Base-by-base conservation (phyloP, 2,797 vertebrate species). In the Gobio occitaniae region DNA sequence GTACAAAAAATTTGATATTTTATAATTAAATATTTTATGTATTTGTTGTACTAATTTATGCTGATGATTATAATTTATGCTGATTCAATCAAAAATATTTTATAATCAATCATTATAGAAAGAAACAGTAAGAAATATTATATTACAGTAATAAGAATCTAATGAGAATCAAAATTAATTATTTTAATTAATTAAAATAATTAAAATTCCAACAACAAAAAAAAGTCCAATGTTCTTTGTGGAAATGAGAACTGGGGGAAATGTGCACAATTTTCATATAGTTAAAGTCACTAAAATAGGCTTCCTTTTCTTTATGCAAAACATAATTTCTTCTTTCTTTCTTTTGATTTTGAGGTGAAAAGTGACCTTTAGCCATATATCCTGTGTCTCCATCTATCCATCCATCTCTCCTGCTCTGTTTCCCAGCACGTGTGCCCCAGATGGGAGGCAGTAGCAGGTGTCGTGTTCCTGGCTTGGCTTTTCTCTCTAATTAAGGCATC, bases 401-500 rank as follows among this genome's bases (percentile, higher is more conserved):
- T 84, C 50, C 13, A 36, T 16, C 19, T 61, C 52, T 50, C 48
- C 21, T 21, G 74, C 59, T 21, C 56, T n/a, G 16, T 17, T 75
- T 52, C 41, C 32, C 44, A 38, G 79, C 79, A 63, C 71, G 70
- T 86, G 83, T 63, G 86, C 50, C 87, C 91, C 93, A 94, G 93
- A 92, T 93, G 93, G 92, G 61, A 81, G 78, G 78, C 70, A 92
- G 89, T 89, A 89, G 90, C 87, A 88, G 77, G 84, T 86, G 89
- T 81, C 70, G 78, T 59, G 54, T 90, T 17, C 90, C 78, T 87
- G 70, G 36, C 88, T 90, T 90, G 89, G 91, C 87, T 93, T 90
- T 88, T 90, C 87, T 87, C 87, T 92, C 91, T 95, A 95, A 96
- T 96, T 96, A 96, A 87, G 86, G 85, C 54, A 76, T 82, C 88